Base-by-base conservation (phyloP, 2,113 vertebrate species). In the Orientallactaga bullata region DNA sequence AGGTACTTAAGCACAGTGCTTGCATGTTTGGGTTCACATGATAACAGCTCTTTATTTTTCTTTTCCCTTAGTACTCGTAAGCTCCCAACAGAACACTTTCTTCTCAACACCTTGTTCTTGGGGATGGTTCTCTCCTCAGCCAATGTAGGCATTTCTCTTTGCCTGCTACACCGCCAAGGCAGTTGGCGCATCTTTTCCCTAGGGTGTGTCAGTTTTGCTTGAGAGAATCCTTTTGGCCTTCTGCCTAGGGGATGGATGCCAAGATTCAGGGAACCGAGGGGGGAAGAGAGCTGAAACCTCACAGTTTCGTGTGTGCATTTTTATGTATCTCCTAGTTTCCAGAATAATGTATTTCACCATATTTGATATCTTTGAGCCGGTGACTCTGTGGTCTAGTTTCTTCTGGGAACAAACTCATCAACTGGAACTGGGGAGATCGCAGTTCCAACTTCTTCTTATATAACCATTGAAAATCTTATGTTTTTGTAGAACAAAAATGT, bases 211-310 rank as follows among this genome's bases (percentile, higher is more conserved):
- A 20, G 28, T 37, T 58, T 86, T 66, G n/a, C 47, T 12, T 32
- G 65, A 88, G 63, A 84, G 37, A 72, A 69, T 37, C 81, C 78
- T 77, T 77, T 55, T 58, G 77, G 71, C 82, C 74, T 84, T 91
- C 55, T n/a, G 30, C 66, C 58, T 78, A 55, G 9, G 26, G 11
- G 20, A 0, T 12, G 9, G 3, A 3, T 58, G 65, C 61, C 26
- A 76, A 26, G 72, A 79, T 30, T 76, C 18, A 55, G 61, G 30
- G 42, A 39, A 21, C 51, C n/a, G 26, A 58, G 6, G 42, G 5
- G 24, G 13, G 37, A n/a, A 66, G 37, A 94, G 35, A 90, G 28
- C 63, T n/a, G 37, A 21, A 88, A 32, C 65, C 37, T 88, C 83
- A 17, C 16, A 32, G 71, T 39, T 69, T 68, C 13, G 39, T 0